Evolutionary conservation across 1,140 invertebrate species (phyloP).

Genomic region (Macrobrachium rosenbergii): DNA sequence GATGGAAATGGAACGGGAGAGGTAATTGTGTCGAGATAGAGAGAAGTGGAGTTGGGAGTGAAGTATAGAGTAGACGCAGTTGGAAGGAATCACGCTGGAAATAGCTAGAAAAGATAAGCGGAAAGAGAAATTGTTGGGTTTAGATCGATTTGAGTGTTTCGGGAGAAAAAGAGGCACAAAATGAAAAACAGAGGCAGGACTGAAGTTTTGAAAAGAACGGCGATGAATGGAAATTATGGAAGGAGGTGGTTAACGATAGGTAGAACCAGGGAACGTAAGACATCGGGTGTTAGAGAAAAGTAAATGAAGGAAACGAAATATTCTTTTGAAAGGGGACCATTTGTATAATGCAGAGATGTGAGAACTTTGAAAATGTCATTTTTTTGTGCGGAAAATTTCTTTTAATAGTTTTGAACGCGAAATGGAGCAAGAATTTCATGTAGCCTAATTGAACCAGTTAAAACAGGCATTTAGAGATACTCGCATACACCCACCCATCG

Average conservation of each 20-base stretch:
- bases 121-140: not conserved
- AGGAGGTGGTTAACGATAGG: not conserved
- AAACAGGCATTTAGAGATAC: too few relatives aligned
- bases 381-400: too few relatives aligned
- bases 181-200: not conserved
- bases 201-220: not conserved
- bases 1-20: not conserved
- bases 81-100: not conserved
- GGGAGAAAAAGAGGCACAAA: not conserved
- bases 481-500: too few relatives aligned
- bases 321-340: too few relatives aligned
- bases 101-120: not conserved
- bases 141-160: not conserved
- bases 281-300: not conserved
- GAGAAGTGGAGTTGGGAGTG: too few relatives aligned
- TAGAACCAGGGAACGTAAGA: not conserved
- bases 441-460: too few relatives aligned
- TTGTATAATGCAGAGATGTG: too few relatives aligned
- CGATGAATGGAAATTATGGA: not conserved
- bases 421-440: too few relatives aligned
- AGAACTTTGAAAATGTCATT: too few relatives aligned
- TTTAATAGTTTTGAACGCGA: too few relatives aligned
- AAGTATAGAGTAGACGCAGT: not conserved
- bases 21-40: not conserved
- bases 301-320: too few relatives aligned